Evolutionary conservation across 2,888 invertebrate species (phyloP), one percentile per base, ranked within the genome.

Genomic region (Clistopyga incitator): DNA sequence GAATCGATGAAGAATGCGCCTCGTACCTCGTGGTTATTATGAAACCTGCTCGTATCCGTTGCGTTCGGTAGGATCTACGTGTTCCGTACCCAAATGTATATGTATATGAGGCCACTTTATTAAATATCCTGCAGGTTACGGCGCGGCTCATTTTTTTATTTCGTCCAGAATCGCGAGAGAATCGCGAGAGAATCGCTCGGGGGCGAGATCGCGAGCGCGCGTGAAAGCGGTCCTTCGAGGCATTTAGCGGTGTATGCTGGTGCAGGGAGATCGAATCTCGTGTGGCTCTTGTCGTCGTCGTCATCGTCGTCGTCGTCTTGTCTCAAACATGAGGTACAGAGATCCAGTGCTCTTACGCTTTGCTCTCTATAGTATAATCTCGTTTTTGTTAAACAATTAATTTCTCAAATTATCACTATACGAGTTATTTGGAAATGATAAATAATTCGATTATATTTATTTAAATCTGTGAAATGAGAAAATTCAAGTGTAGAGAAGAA

Each of bases 161-260:
- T 42, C 20, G 0, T 70, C 13, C 13, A 54, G 34, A 18, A 20
- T 20, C 18, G 3, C 29, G 4, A n/a, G 23, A 15, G 50, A n/a
- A 52, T 11, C 11, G 50, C 70, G 70, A 15, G 38, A 71, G 38
- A 68, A 25, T 68, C 4, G 50, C 68, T 52, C 34, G 68, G 25
- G 68, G 50, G 50, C 52, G 68, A 59, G 6, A 59, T 6, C 25
- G 25, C 34, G 50, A 68, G 29, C 50, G 29, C 50, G 29, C 56
- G 71, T 56, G 54, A 71, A 71, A 71, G 71, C 54, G 54, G 15
- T 23, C 38, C 71, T 42, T 71, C 71, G 20, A 34, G 71, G 71
- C 71, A 71, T 70, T 38, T 70, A 38, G 56, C 56, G 15, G 29
- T 25, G 38, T 54, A 13, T 42, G n/a, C 54, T 38, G n/a, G n/a